Base-by-base conservation (phyloP, 2,797 vertebrate species). In the Mionectes olivaceus region DNA sequence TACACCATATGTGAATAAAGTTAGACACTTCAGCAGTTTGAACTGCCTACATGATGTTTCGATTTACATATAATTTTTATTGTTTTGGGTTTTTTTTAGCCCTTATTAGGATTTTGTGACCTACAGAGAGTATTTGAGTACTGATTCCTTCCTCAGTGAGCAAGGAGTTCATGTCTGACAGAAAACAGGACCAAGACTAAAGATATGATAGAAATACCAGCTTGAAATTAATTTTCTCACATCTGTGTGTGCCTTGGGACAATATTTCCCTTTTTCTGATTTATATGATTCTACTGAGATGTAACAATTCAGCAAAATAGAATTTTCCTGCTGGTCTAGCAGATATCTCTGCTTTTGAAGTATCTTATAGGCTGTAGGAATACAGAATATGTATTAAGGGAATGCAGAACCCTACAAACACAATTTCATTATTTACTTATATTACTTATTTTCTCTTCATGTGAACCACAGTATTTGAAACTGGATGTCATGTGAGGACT, bases 131-230 rank as follows among this genome's bases (percentile, higher is more conserved):
- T 52, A 52, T 19, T 30, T 30, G 4, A 57, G 10, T 39, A 43
- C 18, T 41, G 35, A 28, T 77, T 77, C 27, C 23, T 65, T 56
- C 30, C 27, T 69, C 37, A 65, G 13, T 52, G 41, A 82, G 23
- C 11, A 56, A 56, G 10, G 3, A 55, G 27, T 28, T 35, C 14
- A n/a, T 28, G 4, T 56, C n/a, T 74, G 44, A 41, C 18, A 50
- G 25, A 53, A 60, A 5, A 17, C 11, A 41, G 8, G 13, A 37
- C 10, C 0, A 3, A 9, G 5, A 69, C 25, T 63, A 33, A 77
- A 73, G 11, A 46, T 10, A 47, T 0, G 0, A 33, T 30, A 16
- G 27, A 85, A 65, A 52, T 47, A 55, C 17, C 9, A 50, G 2
- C 2, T 55, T 71, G 63, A 14, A 5, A 33, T 57, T 49, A 1